phyloP scores from a whole-genome alignment of 2,113 vertebrate genomes.

The Chiloscyllium plagiosum region DNA sequence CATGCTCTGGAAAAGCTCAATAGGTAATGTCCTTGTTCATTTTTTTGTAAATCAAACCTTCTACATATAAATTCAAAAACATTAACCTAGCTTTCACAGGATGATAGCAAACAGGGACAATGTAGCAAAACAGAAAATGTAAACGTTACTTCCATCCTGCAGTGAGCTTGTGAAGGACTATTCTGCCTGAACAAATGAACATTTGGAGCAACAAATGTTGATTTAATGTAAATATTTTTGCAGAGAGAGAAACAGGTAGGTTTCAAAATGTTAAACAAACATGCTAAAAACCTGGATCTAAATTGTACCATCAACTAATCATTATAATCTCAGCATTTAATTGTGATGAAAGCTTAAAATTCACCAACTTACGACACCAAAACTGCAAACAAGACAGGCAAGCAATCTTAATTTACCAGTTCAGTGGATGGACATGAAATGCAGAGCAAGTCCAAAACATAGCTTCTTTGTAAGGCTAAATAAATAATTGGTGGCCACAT shows the following conservation, averaged over 20 bases:
- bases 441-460: neutral
- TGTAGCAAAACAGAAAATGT: neutral
- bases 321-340: neutral
- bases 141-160: neutral
- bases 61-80: neutral
- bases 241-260: neutral
- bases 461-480: neutral
- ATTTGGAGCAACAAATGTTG: neutral
- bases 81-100: slow-evolving; percentile 2
- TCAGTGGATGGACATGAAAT: neutral
- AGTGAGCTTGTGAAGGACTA: neutral
- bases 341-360: neutral
- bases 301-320: neutral
- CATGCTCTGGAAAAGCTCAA: neutral
- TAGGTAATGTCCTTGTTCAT: neutral
- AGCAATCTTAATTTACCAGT: neutral
- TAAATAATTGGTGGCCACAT: neutral
- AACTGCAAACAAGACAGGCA: neutral
- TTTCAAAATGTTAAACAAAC: neutral
- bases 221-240: neutral
- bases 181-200: neutral
- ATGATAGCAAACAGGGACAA: neutral
- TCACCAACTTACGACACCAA: neutral
- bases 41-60: neutral
- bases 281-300: neutral